phyloP scores from a whole-genome alignment of 2,797 vertebrate species.

The Pangasius larnaudii region DNA sequence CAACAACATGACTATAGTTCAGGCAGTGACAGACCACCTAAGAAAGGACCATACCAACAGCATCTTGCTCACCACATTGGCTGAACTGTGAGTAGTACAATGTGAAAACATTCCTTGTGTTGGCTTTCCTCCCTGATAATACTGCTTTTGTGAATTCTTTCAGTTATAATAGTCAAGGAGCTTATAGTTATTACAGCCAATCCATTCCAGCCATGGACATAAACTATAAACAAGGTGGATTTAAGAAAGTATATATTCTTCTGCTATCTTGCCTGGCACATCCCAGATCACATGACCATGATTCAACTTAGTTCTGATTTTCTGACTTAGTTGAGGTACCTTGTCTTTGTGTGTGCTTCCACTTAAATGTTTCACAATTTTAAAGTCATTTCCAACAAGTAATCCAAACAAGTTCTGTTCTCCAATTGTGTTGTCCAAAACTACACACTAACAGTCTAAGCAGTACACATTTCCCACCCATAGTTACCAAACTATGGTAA shows the following conservation, averaged over 20 bases:
- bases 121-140: neutral
- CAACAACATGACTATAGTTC: slow-evolving; percentile 95
- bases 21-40: slow-evolving; percentile 90
- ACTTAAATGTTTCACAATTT: neutral
- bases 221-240: neutral
- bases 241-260: neutral
- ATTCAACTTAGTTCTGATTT: neutral
- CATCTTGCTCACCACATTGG: slow-evolving; percentile 89
- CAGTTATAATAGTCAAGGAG: neutral
- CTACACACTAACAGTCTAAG: neutral
- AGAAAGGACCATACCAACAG: slow-evolving; percentile 89
- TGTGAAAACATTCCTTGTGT: neutral
- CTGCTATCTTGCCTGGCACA: neutral
- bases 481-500: neutral
- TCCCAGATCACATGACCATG: neutral
- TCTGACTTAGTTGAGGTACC: neutral
- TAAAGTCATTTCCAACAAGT: neutral
- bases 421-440: neutral
- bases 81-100: slow-evolving; percentile 86
- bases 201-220: neutral
- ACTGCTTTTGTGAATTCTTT: neutral
- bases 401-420: neutral
- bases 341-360: neutral
- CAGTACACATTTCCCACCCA: neutral
- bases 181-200: neutral